Evolutionary conservation across 1,140 invertebrate genomes (phyloP), one percentile per base, ranked within the genome.

Genomic region (Periplaneta americana): DNA sequence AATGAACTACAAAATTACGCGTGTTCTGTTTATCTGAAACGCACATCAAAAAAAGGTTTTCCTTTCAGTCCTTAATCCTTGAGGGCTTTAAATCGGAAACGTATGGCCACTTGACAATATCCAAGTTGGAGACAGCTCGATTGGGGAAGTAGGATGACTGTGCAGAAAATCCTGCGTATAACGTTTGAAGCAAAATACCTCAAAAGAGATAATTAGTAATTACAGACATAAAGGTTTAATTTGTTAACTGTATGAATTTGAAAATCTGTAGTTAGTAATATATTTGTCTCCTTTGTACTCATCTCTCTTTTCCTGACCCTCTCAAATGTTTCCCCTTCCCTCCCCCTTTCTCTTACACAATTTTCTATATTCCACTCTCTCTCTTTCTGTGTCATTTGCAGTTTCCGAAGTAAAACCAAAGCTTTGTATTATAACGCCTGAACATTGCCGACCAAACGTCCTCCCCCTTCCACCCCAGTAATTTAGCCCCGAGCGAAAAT

Each of bases 341-440:
- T n/a, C n/a, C n/a, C n/a, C n/a, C n/a, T n/a, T n/a, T 5, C 48
- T 66, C 48, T 28, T 66, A 34, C 75, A 77, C 31, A 34, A n/a
- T 34, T 77, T 36, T 77, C 33, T 28, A 22, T 34, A 34, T 77
- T 33, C 75, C 1, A 10, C 75, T 77, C 75, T 77, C 75, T 77
- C 75, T 36, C 75, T 77, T 77, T 34, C 75, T 34, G 75, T 77
- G 75, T 77, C 75, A 77, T 77, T 77, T 77, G 75, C 75, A 77
- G 75, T 77, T 77, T 77, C 48, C 48, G 48, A 66, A 66, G 48
- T 66, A 66, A 66, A 66, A 66, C 48, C 48, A 66, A 66, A 66
- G 48, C 48, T 66, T 66, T 66, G 48, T 66, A 66, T 66, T 66
- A 66, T 66, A 66, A 66, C 48, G 48, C 48, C 48, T n/a, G 48